Percentiles rank a stretch among this genome's conserved stretches.
These are phyloP conservation scores for Eupeodes latifasciatus DNA, from an alignment of 2,888 invertebrate genomes.

Conservation along the genomic window DNA sequence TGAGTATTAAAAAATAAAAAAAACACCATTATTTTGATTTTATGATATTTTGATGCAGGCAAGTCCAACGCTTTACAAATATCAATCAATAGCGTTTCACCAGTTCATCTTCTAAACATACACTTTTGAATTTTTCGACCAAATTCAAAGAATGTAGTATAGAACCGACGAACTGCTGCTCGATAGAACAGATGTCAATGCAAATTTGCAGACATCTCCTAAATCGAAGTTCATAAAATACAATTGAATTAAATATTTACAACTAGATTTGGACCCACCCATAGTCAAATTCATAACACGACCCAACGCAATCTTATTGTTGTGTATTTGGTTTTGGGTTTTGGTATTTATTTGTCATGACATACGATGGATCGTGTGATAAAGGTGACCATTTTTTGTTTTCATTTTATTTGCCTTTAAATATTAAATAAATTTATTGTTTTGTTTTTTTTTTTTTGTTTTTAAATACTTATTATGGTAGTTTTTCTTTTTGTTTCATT, in stretches of 20 bases:
- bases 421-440: conserved; percentile 61
- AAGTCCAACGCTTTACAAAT: background rate
- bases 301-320: background rate
- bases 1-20: background rate
- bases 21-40: background rate
- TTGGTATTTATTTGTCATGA: background rate
- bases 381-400: background rate
- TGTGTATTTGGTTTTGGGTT: too few relatives aligned
- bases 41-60: background rate
- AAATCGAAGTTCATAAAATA: background rate
- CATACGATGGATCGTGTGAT: background rate
- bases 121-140: background rate
- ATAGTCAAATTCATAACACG: background rate
- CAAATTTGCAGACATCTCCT: background rate
- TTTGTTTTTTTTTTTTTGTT: conserved; percentile 46
- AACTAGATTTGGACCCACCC: background rate
- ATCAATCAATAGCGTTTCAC: background rate
- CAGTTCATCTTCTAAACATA: background rate
- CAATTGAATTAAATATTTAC: background rate
- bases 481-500: conserved; percentile 54
- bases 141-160: background rate
- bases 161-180: background rate
- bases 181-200: background rate
- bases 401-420: conserved; percentile 49
- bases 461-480: conserved; percentile 60